These are phyloP conservation scores for Muscidifurax raptorellus DNA, from an alignment of 1,140 invertebrate species.

Conservation along the genomic window DNA sequence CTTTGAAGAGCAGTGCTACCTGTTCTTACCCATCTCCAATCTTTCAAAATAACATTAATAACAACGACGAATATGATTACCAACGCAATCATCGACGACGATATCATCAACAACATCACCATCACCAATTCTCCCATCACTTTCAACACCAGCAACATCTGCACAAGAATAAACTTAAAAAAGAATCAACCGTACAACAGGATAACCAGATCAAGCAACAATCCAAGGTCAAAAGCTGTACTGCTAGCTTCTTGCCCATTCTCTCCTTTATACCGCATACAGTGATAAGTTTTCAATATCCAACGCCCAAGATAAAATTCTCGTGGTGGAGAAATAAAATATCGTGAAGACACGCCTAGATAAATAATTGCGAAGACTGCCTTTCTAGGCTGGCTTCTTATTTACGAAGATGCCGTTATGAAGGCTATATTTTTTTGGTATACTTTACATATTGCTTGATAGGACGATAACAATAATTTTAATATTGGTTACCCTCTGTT, in stretches of 20 bases:
- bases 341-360: conserved; percentile 78
- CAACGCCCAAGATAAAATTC: conserved; percentile 78
- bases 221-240: conserved; percentile 62
- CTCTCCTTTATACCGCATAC: conserved; percentile 71
- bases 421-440: conserved; percentile 33
- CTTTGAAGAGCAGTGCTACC: conserved; percentile 32
- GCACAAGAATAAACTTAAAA: neutral
- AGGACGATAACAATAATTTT: neutral
- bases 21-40: conserved; percentile 67
- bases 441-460: neutral
- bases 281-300: conserved; percentile 73
- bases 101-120: conserved; percentile 54
- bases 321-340: conserved; percentile 83
- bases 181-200: neutral
- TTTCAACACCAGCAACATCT: neutral
- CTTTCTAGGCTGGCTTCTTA: conserved; percentile 37
- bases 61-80: conserved; percentile 44
- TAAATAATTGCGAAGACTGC: conserved; percentile 44
- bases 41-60: conserved; percentile 56
- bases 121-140: neutral
- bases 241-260: conserved; percentile 72
- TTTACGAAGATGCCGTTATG: conserved; percentile 6
- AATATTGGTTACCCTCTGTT: neutral
- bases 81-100: conserved; percentile 47
- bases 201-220: conserved; percentile 10